Evolutionary conservation across 2,113 vertebrate species (phyloP).

Genomic region (Ceyx cyanopectus): DNA sequence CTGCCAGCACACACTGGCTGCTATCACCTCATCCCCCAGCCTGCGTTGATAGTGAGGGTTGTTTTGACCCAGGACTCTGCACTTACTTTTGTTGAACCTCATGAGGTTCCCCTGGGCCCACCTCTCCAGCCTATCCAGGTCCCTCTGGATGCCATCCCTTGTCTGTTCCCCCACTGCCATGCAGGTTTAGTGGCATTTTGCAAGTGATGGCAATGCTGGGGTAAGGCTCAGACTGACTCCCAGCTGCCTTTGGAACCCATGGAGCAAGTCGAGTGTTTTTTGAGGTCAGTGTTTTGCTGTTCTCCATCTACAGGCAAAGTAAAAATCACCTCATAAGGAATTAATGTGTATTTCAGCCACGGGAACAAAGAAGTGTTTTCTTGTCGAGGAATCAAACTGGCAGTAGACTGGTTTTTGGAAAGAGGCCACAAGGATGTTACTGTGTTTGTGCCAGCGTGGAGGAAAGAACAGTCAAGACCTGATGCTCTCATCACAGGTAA

Average conservation of each 20-base stretch:
- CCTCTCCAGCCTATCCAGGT: too few species aligned
- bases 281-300: neutral
- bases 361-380: slow-evolving; percentile 99
- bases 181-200: neutral
- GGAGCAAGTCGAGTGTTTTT: neutral
- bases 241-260: neutral
- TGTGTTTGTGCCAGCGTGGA: slow-evolving; percentile 97
- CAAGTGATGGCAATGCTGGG: neutral
- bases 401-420: slow-evolving; percentile 97
- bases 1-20: too few species aligned
- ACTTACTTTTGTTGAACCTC: too few species aligned
- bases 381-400: slow-evolving; percentile 95
- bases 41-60: too few species aligned
- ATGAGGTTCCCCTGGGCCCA: too few species aligned
- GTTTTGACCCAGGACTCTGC: too few species aligned
- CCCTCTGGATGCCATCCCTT: too few species aligned
- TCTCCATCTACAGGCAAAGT: neutral
- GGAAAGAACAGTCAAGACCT: slow-evolving; percentile 95
- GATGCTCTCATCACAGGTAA: slow-evolving; percentile 96
- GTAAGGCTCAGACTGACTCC: neutral
- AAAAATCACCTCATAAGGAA: neutral
- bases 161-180: too few species aligned
- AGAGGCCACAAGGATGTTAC: slow-evolving; percentile 95
- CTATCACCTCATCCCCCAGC: too few species aligned
- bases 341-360: slow-evolving; percentile 83